phyloP scores from a whole-genome alignment of 2,888 invertebrate genomes.

The Lissonota sp. region DNA sequence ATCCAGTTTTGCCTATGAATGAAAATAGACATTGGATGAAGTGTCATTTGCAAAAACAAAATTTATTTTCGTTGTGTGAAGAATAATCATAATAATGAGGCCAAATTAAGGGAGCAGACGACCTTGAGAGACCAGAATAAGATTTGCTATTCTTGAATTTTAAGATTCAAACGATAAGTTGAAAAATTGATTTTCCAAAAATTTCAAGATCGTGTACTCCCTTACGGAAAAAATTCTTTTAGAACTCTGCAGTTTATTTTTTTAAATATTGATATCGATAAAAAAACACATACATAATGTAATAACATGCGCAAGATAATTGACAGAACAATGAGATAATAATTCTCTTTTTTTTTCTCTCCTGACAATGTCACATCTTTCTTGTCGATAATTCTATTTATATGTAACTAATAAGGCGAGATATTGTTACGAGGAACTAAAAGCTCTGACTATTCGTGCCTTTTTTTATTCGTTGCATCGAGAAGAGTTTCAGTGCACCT shows the following conservation, averaged over 20 bases:
- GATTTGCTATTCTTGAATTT: no score
- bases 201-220: no score
- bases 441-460: slow-evolving; percentile 58
- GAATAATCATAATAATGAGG: no score
- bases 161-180: no score
- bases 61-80: background rate
- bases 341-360: slow-evolving; percentile 23
- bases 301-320: slow-evolving; percentile 78
- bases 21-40: background rate
- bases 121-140: no score
- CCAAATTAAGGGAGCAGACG: no score
- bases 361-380: slow-evolving; percentile 56
- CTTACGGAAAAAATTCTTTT: slow-evolving; percentile 22
- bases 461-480: slow-evolving; percentile 28
- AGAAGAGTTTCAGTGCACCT: slow-evolving; percentile 40
- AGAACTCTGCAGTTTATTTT: slow-evolving; percentile 76
- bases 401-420: slow-evolving; percentile 68
- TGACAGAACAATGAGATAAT: slow-evolving; percentile 59
- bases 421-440: slow-evolving; percentile 72
- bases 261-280: slow-evolving; percentile 82
- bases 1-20: slow-evolving; percentile 65
- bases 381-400: slow-evolving; percentile 62
- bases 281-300: slow-evolving; percentile 79
- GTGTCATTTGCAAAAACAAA: slow-evolving; percentile 3
- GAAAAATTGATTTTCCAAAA: no score